Base-by-base conservation (phyloP, 2,113 vertebrate genomes). In the Phrynocephalus versicolor region DNA sequence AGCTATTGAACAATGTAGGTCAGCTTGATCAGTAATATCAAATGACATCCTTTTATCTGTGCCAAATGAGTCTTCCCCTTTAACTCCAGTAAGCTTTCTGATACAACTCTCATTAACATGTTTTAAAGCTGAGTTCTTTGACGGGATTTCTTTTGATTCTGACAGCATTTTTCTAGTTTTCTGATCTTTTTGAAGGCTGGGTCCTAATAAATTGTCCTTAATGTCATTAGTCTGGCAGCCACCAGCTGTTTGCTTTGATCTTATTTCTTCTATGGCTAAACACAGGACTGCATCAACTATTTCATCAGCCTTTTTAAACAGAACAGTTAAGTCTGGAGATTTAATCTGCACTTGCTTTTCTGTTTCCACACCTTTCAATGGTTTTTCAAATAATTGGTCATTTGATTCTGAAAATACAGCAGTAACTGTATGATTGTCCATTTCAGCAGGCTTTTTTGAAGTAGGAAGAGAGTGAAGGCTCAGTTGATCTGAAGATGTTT, bases 261-360 rank as follows among this genome's bases (percentile, higher is more conserved):
- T 91, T 79, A 95, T 83, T 88, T 96, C 95, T 93, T 96, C 92
- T 83, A 86, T 71, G 73, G 92, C 95, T 84, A 94, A 94, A 85
- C 82, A 84, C 64, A 97, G 94, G 91, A 94, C 90, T 0, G 85
- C 93, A 65, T 84, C 65, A 87, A 93, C 90, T 67, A 96, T 88
- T 71, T 91, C 92, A 79, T 93, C 92, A 84, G 94, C 95, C 86
- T 95, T 96, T 88, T 89, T 87, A 79, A 91, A 67, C 64, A 95
- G 88, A 86, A 60, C 45, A 87, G 88, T 51, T 85, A 83, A 41
- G 67, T 92, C 88, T 82, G 70, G 85, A 86, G 81, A 87, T 83
- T 89, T 33, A 88, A 83, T n/a, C 70, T 0, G 0, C 70, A 90
- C 82, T 75, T 87, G 89, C 55, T 39, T 88, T 64, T 89, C 77